Base-by-base conservation (phyloP, 30 jellyfish, hydroid and myxozoan species). In the Phacellophora camtschatica region DNA sequence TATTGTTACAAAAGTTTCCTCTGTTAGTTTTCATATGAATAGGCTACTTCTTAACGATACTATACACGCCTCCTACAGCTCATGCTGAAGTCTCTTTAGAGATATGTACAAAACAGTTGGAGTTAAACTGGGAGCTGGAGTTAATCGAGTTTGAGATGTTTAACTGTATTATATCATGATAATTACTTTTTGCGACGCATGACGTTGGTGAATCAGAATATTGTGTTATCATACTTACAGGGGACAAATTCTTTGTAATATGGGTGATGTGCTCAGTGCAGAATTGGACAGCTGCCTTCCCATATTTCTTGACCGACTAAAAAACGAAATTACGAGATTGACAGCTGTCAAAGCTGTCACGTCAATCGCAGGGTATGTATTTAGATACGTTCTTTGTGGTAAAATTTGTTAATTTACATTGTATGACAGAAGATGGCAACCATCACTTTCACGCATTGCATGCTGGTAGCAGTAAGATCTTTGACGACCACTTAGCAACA, bases 261-360 rank as follows among this genome's bases (percentile, higher is more conserved):
- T 84, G 84, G 98, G 98, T 33, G 98, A 90, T 48, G 83, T 73
- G 29, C 74, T 90, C 19, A 39, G 71, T 35, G 56, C 90, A 5
- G 89, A 90, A 36, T 35, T 90, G 23, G 86, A 77, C 50, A 71
- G 63, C 51, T 90, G 98, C 48, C 81, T 90, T 10, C 98, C 98
- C 18, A 90, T 90, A 30, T 83, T 83, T 73, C 95, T 90, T 46
- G 98, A 90, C 72, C 96, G 98, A 15, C 83, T 90, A 25, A 58
- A 72, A 50, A 90, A 90, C 64, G 98, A 90, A 65, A 90, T 90
- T 29, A 90, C 98, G 2, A 71, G 98, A 68, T 67, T 90, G 74
- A 90, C 98, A 59, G 85, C 98, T 34, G 98, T 90, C 80, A 84
- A 77, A 28, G 96, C 98, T 2, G 39, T 90, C 23, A 83, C 89